Evolutionary conservation across 2,113 vertebrate species (phyloP).

Genomic region (Takifugu flavidus): DNA sequence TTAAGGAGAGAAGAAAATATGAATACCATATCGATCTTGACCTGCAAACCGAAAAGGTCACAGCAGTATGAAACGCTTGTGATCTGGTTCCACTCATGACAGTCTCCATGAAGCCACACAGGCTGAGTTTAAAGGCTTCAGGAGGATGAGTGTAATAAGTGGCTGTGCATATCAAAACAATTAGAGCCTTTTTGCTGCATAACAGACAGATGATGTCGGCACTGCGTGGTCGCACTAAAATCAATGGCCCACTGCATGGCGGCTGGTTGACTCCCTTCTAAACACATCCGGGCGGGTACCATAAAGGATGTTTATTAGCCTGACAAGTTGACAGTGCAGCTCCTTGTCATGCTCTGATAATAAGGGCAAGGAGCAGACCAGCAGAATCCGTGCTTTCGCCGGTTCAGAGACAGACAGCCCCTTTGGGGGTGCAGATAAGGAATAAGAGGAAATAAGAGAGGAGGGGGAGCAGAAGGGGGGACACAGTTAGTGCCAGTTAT

Average conservation of each 20-base stretch:
- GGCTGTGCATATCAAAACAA: conserved; percentile 58
- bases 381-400: conserved; percentile 55
- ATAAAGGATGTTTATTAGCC: conserved; percentile 74
- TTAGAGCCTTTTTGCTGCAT: conserved; percentile 49
- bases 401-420: conserved; percentile 51
- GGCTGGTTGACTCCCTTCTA: conserved; percentile 49
- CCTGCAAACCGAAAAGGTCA: neutral
- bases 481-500: conserved; percentile 23
- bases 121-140: conserved; percentile 24
- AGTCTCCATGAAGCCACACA: too few species aligned
- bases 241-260: conserved; percentile 59
- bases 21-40: too few species aligned
- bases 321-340: conserved; percentile 68
- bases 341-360: conserved; percentile 72
- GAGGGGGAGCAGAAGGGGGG: conserved; percentile 8
- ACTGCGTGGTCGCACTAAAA: conserved; percentile 53
- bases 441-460: conserved; percentile 38
- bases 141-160: conserved; percentile 48
- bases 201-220: conserved; percentile 50
- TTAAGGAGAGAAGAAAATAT: neutral
- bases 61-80: conserved; percentile 19
- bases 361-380: conserved; percentile 56
- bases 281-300: conserved; percentile 51
- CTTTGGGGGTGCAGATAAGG: conserved; percentile 52
- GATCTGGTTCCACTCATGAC: conserved; percentile 3